Base-by-base conservation (phyloP, 2,113 vertebrate species). In the Nymphicus hollandicus region DNA sequence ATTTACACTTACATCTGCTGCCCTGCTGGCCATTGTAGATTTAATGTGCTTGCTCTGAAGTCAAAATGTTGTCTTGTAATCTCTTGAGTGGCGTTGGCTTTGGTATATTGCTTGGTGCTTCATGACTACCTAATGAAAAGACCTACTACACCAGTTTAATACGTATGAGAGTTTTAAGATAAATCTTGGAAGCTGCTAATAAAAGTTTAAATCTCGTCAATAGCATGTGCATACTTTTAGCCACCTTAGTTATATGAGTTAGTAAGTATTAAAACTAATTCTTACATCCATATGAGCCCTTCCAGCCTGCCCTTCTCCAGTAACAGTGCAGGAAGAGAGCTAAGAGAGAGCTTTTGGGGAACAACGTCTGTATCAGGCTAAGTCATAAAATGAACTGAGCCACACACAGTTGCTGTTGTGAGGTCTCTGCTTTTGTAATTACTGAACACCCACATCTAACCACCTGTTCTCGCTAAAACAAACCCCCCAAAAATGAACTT, bases 151-250 rank as follows among this genome's bases (percentile, higher is more conserved):
- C 49, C n/a, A 35, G 27, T 41, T 87, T 23, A 60, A 41, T 66
- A 29, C 0, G 0, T 27, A 6, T 31, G 19, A 16, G 23, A 65
- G 20, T 47, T 52, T 50, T 58, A 84, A 16, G 7, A 29, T 52
- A 76, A 33, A 31, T 19, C 22, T 89, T 83, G 47, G 50, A 55
- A 72, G 43, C 27, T 33, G 49, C 65, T 61, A 53, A 55, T 10
- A 61, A 24, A 63, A 49, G 9, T 63, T 50, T 17, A 44, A 28
- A 37, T 58, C 46, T 93, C 60, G 47, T 43, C 35, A 27, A 24
- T 60, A 79, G 20, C 13, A 8, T 1, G 4, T 12, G 18, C 4
- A 1, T 64, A 50, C 27, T 53, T 24, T 65, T 35, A 77, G 44
- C 35, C 84, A 49, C 33, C 27, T 72, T 73, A 19, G 22, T 60